Evolutionary conservation across 2,113 vertebrate species (phyloP).

Genomic region (Peromyscus californicus): DNA sequence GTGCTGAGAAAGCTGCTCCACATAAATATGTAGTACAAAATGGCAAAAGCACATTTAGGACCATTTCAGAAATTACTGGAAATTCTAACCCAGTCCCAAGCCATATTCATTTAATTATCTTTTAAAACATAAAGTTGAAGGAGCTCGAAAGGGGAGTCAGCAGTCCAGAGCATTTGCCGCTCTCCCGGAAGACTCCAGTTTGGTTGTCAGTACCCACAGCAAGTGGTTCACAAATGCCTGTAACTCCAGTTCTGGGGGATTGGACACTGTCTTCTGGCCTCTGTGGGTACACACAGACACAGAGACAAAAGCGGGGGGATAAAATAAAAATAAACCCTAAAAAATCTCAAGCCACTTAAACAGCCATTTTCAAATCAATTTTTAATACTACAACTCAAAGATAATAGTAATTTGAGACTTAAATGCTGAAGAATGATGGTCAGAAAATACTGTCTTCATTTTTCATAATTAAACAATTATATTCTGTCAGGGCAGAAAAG

Average conservation of each 20-base stretch:
- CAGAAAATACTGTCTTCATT: background rate
- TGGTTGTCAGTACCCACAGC: background rate
- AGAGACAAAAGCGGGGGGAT: accelerated
- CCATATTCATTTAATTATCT: background rate
- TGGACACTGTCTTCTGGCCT: background rate
- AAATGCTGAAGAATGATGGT: background rate
- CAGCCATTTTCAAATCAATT: background rate
- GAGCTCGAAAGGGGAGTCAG: background rate
- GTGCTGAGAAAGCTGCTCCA: background rate
- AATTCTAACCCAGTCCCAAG: background rate
- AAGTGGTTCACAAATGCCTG: background rate
- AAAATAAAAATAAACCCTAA: background rate
- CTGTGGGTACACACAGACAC: background rate
- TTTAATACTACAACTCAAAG: background rate
- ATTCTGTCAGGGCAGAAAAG: background rate
- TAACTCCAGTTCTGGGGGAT: background rate
- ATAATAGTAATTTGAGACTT: background rate
- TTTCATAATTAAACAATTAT: background rate
- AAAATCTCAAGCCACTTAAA: background rate
- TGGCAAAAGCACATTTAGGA: background rate
- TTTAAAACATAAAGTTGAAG: background rate
- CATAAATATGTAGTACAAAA: background rate
- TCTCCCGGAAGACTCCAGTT: background rate
- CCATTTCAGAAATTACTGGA: background rate
- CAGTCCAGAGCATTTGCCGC: background rate